Evolutionary conservation across 2,113 vertebrate genomes (phyloP), one percentile per base, ranked within the genome.

Genomic region (Neomonachus schauinslandi): DNA sequence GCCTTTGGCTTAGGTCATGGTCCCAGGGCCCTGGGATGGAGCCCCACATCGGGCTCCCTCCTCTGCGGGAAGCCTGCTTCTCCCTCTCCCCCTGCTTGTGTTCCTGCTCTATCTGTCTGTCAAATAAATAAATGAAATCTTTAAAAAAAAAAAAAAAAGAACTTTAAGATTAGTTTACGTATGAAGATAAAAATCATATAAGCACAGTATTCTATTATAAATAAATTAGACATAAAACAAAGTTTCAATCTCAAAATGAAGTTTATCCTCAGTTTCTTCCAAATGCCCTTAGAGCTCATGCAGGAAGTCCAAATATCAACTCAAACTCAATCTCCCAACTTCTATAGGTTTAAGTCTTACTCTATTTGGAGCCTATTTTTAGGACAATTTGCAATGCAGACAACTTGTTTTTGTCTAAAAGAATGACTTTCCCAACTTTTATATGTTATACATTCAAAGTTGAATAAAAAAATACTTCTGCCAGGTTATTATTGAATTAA

Each of bases 211-310:
- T 79, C 39, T 81, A 16, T 42, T 74, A 26, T 61, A 55, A 86
- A 65, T 74, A 89, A 33, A 49, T 13, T 11, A 80, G 7, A 7
- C 6, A 91, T 39, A 86, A 97, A 87, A 77, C 59, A 80, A 72
- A 74, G 13, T 4, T 83, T 88, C n/a, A 83, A 97, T 69, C 39
- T 91, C 18, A 76, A 81, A 91, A 97, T n/a, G 24, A 42, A 39
- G 39, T 69, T 57, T 81, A 15, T 59, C 36, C 74, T 88, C 24
- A 36, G 16, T 72, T 85, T 80, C 74, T 69, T 92, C 86, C 53
- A 95, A 83, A 88, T 18, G 18, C 7, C 82, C 59, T 94, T 83
- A 82, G 21, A 39, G 39, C 1, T 77, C 51, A 69, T 36, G 39
- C n/a, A 89, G 19, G 31, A 79, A 77, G 31, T 31, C 16, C 26